Conservation (phyloP, 2,113 vertebrate species). For the Ammodytes marinus region DNA sequence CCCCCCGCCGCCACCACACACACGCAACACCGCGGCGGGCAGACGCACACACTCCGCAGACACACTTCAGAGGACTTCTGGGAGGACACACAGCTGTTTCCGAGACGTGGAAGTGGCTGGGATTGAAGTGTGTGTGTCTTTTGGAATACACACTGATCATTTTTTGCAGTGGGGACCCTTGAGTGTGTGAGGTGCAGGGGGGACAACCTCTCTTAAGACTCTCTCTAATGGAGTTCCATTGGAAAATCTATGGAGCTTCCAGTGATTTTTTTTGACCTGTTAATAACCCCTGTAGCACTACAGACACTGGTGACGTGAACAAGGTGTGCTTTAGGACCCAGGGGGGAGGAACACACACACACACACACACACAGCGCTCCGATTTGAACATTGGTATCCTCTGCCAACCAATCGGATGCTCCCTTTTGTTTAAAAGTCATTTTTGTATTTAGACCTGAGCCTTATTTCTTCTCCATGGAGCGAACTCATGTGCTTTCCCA, state of each 20-base stretch:
- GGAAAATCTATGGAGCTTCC: constrained; percentile 37
- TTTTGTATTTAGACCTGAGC: constrained; percentile 1
- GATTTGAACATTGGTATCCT: too few species aligned
- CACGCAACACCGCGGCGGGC: constrained; percentile 50
- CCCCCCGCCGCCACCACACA: constrained; percentile 65
- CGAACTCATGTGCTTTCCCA: background rate
- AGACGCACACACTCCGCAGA: constrained; percentile 33
- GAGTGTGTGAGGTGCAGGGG: constrained; percentile 55
- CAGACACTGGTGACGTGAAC: background rate
- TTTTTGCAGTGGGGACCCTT: background rate
- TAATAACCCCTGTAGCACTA: background rate
- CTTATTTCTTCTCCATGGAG: background rate
- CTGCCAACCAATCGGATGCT: too few species aligned
- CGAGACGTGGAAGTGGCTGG: constrained; percentile 59
- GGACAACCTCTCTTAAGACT: constrained; percentile 40
- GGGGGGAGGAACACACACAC: too few species aligned
- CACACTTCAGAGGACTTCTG: constrained; percentile 74
- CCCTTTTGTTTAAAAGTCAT: too few species aligned
- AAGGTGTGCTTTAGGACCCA: too few species aligned
- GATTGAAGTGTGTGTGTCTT: constrained; percentile 36
- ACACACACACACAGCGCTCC: too few species aligned
- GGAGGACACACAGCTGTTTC: constrained; percentile 78
- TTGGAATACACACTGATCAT: too few species aligned
- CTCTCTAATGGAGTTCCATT: constrained; percentile 31
- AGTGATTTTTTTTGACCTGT: constrained; percentile 31